A percentile compares a stretch with the other conserved stretches of the same genome.
These are phyloP conservation scores for Halichoeres trimaculatus DNA, from an alignment of 2,113 vertebrate genomes.

Conservation along the genomic window DNA sequence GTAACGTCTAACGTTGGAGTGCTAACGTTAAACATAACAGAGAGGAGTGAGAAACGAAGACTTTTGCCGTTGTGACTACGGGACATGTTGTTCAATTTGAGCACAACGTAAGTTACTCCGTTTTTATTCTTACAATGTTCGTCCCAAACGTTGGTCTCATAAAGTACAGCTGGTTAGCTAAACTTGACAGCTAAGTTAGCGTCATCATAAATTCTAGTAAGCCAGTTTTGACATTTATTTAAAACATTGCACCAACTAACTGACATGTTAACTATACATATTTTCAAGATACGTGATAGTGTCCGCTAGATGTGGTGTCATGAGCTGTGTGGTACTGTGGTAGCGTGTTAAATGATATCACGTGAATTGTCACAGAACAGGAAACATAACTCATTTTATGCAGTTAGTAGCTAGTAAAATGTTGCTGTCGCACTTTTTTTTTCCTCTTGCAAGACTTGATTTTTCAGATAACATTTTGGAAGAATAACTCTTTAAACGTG, in stretches of 20 bases:
- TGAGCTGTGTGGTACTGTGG: slow-evolving; percentile 9
- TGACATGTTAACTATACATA: rapidly evolving
- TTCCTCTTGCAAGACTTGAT: background rate
- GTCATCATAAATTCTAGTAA: background rate
- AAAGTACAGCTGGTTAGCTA: slow-evolving; percentile 40
- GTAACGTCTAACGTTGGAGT: background rate
- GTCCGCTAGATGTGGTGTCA: background rate
- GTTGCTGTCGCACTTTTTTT: background rate
- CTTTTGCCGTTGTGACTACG: background rate
- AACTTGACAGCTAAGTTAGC: slow-evolving; percentile 65
- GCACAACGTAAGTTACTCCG: slow-evolving; percentile 42
- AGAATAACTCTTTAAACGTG: too few relatives aligned
- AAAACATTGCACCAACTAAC: background rate
- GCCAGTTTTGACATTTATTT: background rate
- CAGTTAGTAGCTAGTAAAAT: background rate
- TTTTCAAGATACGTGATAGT: background rate
- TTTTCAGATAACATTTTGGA: background rate
- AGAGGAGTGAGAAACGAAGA: background rate
- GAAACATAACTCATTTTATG: slow-evolving; percentile 28
- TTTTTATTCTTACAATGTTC: background rate
- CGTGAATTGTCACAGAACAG: slow-evolving; percentile 72
- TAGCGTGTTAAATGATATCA: slow-evolving; percentile 65
- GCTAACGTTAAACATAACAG: background rate
- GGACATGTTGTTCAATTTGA: background rate
- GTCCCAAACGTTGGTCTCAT: background rate